Base-by-base conservation (phyloP, 2,888 invertebrate species). In the Lypha dubia region DNA sequence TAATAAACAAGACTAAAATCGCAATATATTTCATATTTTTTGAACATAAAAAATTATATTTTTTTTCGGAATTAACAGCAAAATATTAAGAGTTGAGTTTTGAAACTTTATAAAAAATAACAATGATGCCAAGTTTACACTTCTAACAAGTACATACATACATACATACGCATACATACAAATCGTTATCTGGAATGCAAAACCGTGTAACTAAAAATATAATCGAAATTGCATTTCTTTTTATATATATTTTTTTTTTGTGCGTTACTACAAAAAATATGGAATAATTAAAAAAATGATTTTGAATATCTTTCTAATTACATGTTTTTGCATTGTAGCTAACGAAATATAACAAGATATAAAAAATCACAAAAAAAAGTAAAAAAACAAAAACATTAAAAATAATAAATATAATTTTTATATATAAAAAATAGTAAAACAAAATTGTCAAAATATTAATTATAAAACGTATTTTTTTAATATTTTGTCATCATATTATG, bases 91-190 rank as follows among this genome's bases (percentile, higher is more conserved):
- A 81, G 81, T 79, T 84, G 77, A 79, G 74, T 79, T 81, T 77
- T 49, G 15, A 62, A 75, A 84, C 74, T 80, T 79, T 84, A 74
- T 81, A 74, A 62, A 83, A 38, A 70, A 71, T 44, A 84, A 84
- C 74, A 70, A 81, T 81, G 84, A 84, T 84, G 84, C 84, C 84
- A 84, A 84, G 84, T 84, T 84, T 84, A 84, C 84, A 81, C 84
- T 81, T 81, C 79, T 58, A 81, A 75, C 51, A 71, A 79, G 22
- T 60, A 83, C 75, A 75, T 70, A 83, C 79, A 83, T 65, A 83
- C 83, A 83, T 71, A 79, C 32, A 60, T 11, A 74, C 24, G 67
- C 67, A 67, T 56, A 79, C 68, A 83, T 70, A 75, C 53, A 81
- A 38, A 38, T 38, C 38, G 38, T 38, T 38, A 38, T 11, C 11